Base-by-base conservation (phyloP, 2,113 vertebrate genomes). In the Phocoena phocoena region DNA sequence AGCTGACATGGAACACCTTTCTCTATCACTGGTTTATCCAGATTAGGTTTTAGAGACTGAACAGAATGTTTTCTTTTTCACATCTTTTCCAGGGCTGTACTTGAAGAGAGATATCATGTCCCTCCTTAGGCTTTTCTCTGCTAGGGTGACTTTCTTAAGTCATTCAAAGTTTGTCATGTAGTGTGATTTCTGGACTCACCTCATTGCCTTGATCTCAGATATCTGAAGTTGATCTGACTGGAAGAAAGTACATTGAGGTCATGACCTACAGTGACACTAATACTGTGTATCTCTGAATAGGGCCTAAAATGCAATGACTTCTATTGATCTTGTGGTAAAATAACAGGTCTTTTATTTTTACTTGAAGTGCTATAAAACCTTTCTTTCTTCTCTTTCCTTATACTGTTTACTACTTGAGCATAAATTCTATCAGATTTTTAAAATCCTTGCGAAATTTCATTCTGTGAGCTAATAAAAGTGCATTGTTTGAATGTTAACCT, bases 381-480 rank as follows among this genome's bases (percentile, higher is more conserved):
- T 94, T 83, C 2, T 53, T 76, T 44, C n/a, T 89, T 58, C 47
- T n/a, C 2, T 67, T 62, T 81, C 47, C 20, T 85, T 83, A 58
- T 20, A 62, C 41, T 91, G 2, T 77, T 79, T 76, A 80, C 50
- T 88, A 71, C 5, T 85, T 89, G 31, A 79, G 33, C 14, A 81
- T 87, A 70, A 76, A 68, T 55, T 68, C 31, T 70, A 83, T 36
- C 25, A 60, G 26, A 71, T 86, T 91, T 70, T 63, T 38, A 2
- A 31, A 74, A 55, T 41, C 77, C 31, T 94, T 94, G 23, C 44
- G 58, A 93, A 36, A 86, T 93, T 96, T 79, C 13, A 74, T 94
- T 90, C 44, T 68, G 9, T 62, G 33, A 86, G 33, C 47, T 95
- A 94, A 95, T 96, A 79, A 95, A 96, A 97, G 86, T 91, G 26